Evolutionary conservation across 2,797 vertebrate species (phyloP).

Genomic region (Enteromius viviparus): DNA sequence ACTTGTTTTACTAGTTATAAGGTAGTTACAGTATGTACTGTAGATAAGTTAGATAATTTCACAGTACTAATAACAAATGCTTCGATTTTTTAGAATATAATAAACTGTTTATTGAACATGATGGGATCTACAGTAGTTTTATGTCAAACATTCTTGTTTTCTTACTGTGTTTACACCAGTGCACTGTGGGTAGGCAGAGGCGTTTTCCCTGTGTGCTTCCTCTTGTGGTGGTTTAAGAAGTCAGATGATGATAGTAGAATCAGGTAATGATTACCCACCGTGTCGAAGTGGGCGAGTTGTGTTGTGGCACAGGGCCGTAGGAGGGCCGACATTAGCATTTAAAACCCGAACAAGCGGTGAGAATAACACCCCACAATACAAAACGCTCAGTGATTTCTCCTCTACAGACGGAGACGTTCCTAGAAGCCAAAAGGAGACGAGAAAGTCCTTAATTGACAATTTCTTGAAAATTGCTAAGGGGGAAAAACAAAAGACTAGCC

Average conservation of each 20-base stretch:
- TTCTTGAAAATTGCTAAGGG: conserved; percentile 90
- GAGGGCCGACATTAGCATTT: conserved; percentile 64
- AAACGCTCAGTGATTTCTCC: conserved; percentile 56
- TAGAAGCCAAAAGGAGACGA: conserved; percentile 75
- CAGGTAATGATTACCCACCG: conserved; percentile 57
- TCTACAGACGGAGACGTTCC: conserved; percentile 81
- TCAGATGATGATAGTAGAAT: conserved; percentile 57
- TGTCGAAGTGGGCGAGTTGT: conserved; percentile 49
- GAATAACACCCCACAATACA: conserved; percentile 59
- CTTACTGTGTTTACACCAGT: background rate
- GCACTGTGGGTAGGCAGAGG: background rate
- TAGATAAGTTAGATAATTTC: background rate
- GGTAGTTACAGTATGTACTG: background rate
- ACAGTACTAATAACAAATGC: background rate
- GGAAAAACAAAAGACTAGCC: conserved; percentile 78
- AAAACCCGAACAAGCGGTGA: conserved; percentile 63
- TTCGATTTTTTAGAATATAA: no score
- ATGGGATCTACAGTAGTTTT: background rate
- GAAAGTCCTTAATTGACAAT: conserved; percentile 93
- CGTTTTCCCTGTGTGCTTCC: conserved; percentile 7
- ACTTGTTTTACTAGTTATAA: background rate
- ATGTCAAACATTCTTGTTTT: background rate
- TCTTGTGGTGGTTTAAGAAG: conserved; percentile 24
- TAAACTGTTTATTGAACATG: background rate
- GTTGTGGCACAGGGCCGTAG: conserved; percentile 46